Percentiles rank a stretch among this genome's conserved stretches.
phyloP scores from a whole-genome alignment of 2,113 vertebrate genomes.

The Syrmaticus mikado region DNA sequence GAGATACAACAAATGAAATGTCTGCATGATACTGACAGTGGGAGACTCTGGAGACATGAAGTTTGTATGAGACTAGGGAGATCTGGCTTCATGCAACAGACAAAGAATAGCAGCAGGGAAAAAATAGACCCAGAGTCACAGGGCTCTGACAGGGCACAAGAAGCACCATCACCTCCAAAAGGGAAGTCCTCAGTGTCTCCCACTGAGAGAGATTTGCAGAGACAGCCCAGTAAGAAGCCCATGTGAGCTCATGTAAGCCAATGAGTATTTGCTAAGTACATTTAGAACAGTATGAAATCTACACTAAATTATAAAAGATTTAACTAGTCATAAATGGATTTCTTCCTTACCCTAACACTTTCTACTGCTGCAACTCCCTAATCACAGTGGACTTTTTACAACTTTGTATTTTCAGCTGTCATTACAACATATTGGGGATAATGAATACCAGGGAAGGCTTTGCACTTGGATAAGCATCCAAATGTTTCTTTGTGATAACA shows the following conservation, averaged over 20 bases:
- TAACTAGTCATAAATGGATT: background rate
- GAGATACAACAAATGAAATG: background rate
- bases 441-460: background rate
- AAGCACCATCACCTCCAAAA: background rate
- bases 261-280: background rate
- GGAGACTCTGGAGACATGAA: background rate
- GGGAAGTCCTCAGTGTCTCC: background rate
- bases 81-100: background rate
- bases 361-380: background rate
- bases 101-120: background rate
- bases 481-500: background rate
- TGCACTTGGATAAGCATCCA: background rate
- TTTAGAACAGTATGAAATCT: background rate
- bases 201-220: rapidly evolving
- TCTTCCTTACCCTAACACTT: background rate
- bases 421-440: background rate
- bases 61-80: background rate
- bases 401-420: background rate
- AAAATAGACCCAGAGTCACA: background rate
- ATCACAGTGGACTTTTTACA: background rate
- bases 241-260: background rate
- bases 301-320: background rate
- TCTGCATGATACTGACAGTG: background rate
- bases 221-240: background rate
- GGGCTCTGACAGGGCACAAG: too few species aligned